Evolutionary conservation across 1,140 invertebrate genomes (phyloP).

Genomic region (Drosophila watanabei): DNA sequence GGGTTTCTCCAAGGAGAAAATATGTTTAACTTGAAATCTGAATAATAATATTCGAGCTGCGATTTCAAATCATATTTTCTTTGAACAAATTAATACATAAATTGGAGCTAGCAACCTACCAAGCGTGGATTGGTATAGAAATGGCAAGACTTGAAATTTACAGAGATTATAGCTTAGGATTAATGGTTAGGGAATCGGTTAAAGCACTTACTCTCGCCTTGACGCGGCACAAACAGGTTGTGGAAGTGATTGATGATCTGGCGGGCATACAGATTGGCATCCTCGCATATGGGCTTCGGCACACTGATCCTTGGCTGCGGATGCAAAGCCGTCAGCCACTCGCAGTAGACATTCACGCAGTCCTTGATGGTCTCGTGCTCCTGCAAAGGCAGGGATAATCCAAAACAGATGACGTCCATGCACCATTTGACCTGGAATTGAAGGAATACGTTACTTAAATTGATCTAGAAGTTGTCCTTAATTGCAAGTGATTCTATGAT

Average conservation of each 20-base stretch:
- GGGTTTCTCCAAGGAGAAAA: not conserved
- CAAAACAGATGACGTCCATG: conserved; percentile 93
- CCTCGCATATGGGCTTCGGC: conserved; percentile 93
- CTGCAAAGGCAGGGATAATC: conserved; percentile 94
- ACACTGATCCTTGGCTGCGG: conserved; percentile 93
- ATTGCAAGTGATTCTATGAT: not conserved
- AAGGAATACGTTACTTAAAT: not conserved
- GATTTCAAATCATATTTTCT: not conserved
- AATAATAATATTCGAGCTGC: not conserved
- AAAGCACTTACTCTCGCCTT: conserved; percentile 92
- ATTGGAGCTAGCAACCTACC: conserved; percentile 87
- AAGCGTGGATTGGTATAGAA: conserved; percentile 94
- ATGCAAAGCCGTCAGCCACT: conserved; percentile 96
- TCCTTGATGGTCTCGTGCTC: conserved; percentile 98
- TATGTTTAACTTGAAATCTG: not conserved
- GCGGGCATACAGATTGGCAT: conserved; percentile 96
- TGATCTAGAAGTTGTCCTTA: not conserved
- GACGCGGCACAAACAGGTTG: conserved; percentile 97
- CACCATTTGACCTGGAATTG: conserved; percentile 78
- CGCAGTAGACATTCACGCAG: conserved; percentile 98
- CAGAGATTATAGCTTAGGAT: conserved; percentile 27
- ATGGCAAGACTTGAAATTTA: conserved; percentile 92
- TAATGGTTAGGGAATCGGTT: not conserved
- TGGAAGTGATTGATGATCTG: conserved; percentile 97
- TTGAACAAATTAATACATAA: not conserved